Conservation (phyloP, 2,888 invertebrate genomes). For the Lutraria lutraria region DNA sequence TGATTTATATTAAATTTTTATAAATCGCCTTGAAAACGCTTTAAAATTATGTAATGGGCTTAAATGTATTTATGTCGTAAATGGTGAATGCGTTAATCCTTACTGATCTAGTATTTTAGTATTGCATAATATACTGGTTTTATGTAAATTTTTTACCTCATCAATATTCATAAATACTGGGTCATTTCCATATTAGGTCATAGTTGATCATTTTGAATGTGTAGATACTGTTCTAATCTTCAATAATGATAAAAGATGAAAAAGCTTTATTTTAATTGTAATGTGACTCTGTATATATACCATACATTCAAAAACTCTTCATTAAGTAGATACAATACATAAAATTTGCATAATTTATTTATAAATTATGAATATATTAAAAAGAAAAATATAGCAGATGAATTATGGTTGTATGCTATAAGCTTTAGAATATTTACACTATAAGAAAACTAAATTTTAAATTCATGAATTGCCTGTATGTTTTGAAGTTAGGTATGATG, state of each 20-base stretch:
- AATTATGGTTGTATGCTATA: no score
- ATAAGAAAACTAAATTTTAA: no score
- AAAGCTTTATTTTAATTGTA: slow-evolving; percentile 3
- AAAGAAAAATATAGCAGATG: no score
- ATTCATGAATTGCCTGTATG: no score
- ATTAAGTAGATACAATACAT: background rate
- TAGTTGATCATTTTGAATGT: slow-evolving; percentile 4
- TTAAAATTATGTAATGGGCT: background rate
- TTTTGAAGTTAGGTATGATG: no score
- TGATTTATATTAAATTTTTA: background rate
- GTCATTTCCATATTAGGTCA: background rate
- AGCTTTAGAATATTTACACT: no score
- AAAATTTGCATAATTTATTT: slow-evolving; percentile 3
- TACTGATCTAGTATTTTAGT: background rate
- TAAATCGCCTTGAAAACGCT: background rate
- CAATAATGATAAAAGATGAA: background rate
- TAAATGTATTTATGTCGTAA: background rate
- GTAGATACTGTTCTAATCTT: background rate
- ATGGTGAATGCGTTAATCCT: background rate
- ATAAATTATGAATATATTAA: slow-evolving; percentile 12
- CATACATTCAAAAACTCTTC: background rate
- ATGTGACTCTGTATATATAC: background rate
- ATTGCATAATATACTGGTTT: background rate
- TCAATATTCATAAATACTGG: slow-evolving; percentile 2
- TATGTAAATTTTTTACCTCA: background rate